phyloP scores from a whole-genome alignment of 2,113 vertebrate species.

The Bombycilla garrulus region DNA sequence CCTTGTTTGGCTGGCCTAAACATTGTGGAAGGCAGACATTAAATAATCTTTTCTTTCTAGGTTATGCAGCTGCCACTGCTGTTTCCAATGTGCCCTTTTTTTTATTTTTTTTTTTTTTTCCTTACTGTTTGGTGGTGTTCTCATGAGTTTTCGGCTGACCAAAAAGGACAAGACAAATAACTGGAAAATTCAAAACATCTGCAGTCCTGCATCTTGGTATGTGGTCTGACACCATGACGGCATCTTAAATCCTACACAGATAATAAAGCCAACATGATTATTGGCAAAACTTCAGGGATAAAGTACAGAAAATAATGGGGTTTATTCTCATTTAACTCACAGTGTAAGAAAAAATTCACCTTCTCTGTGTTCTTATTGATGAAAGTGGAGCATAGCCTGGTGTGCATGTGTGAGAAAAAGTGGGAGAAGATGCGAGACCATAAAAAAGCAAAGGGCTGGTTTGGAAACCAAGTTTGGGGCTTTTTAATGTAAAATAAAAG shows the following conservation, averaged over 20 bases:
- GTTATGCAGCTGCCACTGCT: not conserved
- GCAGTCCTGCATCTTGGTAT: slow-evolving; percentile 5
- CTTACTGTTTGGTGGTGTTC: not conserved
- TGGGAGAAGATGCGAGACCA: not conserved
- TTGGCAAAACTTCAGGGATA: slow-evolving; percentile 25
- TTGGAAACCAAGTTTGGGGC: not conserved
- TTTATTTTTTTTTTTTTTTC: slow-evolving; percentile 9
- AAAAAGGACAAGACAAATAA: slow-evolving; percentile 24
- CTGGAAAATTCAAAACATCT: slow-evolving; percentile 37
- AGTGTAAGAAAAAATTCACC: not conserved
- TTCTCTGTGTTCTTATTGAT: not conserved
- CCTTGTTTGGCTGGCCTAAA: not conserved
- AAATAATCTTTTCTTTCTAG: not conserved
- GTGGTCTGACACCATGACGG: slow-evolving; percentile 26
- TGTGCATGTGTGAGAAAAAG: not conserved
- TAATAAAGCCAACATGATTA: slow-evolving; percentile 8
- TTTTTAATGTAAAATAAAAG: not conserved
- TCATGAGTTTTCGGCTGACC: not conserved
- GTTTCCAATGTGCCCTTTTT: not conserved
- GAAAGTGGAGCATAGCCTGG: not conserved
- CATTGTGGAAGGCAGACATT: not conserved
- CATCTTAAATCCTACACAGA: not conserved
- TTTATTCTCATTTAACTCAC: slow-evolving; percentile 19
- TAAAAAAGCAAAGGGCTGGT: not conserved
- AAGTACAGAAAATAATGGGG: not conserved